A percentile compares a stretch with the other conserved stretches of the same genome.
phyloP scores from a whole-genome alignment of 1,140 invertebrate genomes.

The Panagrolaimus sp. region DNA sequence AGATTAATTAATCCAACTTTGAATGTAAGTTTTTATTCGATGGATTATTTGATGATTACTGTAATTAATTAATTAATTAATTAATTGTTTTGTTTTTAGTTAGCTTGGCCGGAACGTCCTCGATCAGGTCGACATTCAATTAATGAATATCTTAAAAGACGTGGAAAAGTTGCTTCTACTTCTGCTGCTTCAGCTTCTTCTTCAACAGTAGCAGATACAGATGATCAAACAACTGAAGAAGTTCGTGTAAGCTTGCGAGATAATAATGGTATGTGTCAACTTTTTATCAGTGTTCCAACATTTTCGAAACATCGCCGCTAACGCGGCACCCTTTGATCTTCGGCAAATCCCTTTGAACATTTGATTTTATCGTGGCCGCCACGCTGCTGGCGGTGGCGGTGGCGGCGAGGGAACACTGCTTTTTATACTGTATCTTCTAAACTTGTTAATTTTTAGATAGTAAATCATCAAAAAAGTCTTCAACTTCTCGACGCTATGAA shows the following conservation, averaged over 20 bases:
- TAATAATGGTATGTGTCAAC: too few relatives aligned
- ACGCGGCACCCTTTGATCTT: too few relatives aligned
- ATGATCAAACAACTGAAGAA: too few relatives aligned
- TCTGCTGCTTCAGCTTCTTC: background rate
- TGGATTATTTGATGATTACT: too few relatives aligned
- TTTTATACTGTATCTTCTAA: background rate
- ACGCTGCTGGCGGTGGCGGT: too few relatives aligned
- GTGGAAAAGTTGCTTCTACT: background rate
- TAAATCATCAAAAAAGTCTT: background rate
- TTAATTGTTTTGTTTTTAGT: background rate
- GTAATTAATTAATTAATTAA: background rate
- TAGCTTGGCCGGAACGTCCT: background rate
- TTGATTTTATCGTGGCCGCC: too few relatives aligned
- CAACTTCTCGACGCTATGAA: background rate
- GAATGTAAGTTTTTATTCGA: slow-evolving; percentile 16
- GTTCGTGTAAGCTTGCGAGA: too few relatives aligned
- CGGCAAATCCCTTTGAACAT: too few relatives aligned
- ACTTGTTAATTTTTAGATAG: slow-evolving; percentile 12
- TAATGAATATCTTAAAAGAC: background rate
- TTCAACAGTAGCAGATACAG: background rate
- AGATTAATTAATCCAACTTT: slow-evolving; percentile 4
- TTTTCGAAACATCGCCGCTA: too few relatives aligned
- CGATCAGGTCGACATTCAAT: background rate
- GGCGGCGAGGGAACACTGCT: background rate
- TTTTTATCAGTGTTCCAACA: too few relatives aligned